Conservation (phyloP, 1,140 invertebrate species). For the Caligus rogercresseyi region DNA sequence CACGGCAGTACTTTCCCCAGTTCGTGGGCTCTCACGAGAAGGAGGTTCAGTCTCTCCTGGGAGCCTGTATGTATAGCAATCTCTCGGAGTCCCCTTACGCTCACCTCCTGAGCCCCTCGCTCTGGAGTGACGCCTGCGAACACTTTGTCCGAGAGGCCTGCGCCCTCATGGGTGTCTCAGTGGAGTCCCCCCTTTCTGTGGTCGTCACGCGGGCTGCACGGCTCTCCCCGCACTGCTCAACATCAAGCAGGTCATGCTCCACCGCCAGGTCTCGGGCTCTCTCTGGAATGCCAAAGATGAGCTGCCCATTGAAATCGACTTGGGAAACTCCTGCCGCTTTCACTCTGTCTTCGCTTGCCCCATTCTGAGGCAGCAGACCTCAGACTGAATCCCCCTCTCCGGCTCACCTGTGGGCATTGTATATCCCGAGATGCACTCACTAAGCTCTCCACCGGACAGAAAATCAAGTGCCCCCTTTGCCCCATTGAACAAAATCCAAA, state of each 20-base stretch:
- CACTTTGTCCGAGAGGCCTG: constrained; percentile 84
- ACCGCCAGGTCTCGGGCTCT: constrained; percentile 64
- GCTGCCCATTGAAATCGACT: constrained; percentile 81
- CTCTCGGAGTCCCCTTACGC: constrained; percentile 62
- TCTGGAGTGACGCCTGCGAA: constrained; percentile 72
- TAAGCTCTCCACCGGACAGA: constrained; percentile 78
- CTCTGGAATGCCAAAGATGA: constrained; percentile 93
- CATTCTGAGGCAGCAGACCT: constrained; percentile 86
- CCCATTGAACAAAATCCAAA: constrained; percentile 84
- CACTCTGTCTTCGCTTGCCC: constrained; percentile 98
- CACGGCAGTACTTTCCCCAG: constrained; percentile 58
- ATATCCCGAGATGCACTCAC: constrained; percentile 90
- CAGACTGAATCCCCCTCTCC: constrained; percentile 92
- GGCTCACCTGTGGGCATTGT: constrained; percentile 89
- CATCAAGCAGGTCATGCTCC: constrained; percentile 87
- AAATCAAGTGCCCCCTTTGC: constrained; percentile 95
- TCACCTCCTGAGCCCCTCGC: constrained; percentile 50
- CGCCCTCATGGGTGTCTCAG: constrained; percentile 64
- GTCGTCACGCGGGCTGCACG: constrained; percentile 74
- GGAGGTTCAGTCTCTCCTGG: constrained; percentile 73
- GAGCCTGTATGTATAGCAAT: constrained; percentile 62
- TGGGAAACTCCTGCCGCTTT: constrained; percentile 67
- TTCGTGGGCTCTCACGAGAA: constrained; percentile 63
- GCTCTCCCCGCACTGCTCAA: constrained; percentile 82
- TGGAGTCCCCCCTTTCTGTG: constrained; percentile 50